Percentiles rank a stretch among this genome's conserved stretches.
Conservation (phyloP, 2,888 invertebrate genomes). For the Platycheirus rosarum region DNA sequence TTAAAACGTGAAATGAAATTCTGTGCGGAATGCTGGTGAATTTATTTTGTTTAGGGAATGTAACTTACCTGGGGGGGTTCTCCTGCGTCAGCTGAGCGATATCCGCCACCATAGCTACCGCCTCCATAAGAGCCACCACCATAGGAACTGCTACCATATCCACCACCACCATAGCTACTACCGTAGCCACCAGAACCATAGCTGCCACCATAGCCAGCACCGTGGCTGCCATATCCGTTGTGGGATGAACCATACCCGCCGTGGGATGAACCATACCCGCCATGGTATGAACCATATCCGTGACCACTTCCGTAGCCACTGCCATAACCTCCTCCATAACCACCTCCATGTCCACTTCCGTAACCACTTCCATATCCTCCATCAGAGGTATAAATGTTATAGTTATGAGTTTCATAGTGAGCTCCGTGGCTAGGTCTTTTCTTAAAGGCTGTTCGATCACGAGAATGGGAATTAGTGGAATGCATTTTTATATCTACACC, state of each 20-base stretch:
- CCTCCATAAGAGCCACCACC: constrained; percentile 57
- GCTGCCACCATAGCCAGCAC: constrained; percentile 50
- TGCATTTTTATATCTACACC: constrained; percentile 76
- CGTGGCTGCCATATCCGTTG: constrained; percentile 52
- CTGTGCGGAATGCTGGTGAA: constrained; percentile 77
- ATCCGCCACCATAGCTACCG: constrained; percentile 75
- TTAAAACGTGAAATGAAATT: constrained; percentile 75
- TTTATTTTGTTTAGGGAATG: neutral
- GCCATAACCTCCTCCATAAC: constrained; percentile 24
- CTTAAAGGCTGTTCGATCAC: constrained; percentile 66
- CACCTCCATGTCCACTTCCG: constrained; percentile 19
- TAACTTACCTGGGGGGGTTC: constrained; percentile 77
- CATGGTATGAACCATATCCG: constrained; percentile 46
- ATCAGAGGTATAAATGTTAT: constrained; percentile 75
- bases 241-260: constrained; percentile 27
- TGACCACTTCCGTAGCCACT: constrained; percentile 48
- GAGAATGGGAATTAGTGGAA: constrained; percentile 50
- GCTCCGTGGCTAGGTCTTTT: constrained; percentile 11
- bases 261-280: constrained; percentile 26
- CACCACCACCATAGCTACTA: constrained; percentile 56
- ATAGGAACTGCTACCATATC: constrained; percentile 14
- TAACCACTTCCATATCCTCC: constrained; percentile 44
- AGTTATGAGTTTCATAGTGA: constrained; percentile 70
- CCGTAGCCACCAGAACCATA: constrained; percentile 67
- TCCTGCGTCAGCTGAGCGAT: constrained; percentile 77